Conservation (phyloP, 23 tunicate species). For the Clavelina lepadiformis region DNA sequence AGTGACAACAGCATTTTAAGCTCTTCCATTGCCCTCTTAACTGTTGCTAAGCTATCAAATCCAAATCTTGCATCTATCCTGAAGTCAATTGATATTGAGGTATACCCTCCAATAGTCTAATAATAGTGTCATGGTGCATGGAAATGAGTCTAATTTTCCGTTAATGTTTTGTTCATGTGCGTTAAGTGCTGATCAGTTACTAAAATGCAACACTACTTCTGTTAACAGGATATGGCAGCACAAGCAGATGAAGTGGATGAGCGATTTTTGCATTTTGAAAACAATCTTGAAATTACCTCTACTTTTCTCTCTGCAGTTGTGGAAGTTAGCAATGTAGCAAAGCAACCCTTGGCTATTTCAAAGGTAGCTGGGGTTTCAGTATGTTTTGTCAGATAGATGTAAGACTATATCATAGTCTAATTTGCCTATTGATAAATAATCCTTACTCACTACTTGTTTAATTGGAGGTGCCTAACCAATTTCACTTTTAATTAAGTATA, state of each 20-base stretch:
- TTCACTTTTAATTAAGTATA: no score
- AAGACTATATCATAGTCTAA: no score
- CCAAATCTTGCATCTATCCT: conserved; percentile 45
- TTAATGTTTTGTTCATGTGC: no score
- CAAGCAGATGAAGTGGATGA: conserved; percentile 94
- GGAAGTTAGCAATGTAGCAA: background rate
- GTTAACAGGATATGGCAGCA: conserved; percentile 80
- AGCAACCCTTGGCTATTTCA: conserved; percentile 11
- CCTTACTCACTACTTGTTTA: no score
- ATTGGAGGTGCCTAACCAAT: no score
- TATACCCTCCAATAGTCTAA: background rate
- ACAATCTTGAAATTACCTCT: conserved; percentile 53
- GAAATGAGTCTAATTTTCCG: background rate
- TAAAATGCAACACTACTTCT: no score
- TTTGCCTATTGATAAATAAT: no score
- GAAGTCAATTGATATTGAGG: conserved; percentile 67
- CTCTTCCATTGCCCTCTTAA: conserved; percentile 46
- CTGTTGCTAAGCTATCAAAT: conserved; percentile 41
- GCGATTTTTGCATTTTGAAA: conserved; percentile 82
- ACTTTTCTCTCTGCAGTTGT: conserved; percentile 60
- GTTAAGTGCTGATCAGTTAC: no score
- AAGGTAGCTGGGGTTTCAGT: no score
- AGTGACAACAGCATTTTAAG: conserved; percentile 66
- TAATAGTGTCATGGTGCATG: background rate
- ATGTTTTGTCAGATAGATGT: no score